These are phyloP conservation scores for Anthopleura xanthogrammica DNA, from an alignment of 92 coral and sea anemone species.

Conservation along the genomic window DNA sequence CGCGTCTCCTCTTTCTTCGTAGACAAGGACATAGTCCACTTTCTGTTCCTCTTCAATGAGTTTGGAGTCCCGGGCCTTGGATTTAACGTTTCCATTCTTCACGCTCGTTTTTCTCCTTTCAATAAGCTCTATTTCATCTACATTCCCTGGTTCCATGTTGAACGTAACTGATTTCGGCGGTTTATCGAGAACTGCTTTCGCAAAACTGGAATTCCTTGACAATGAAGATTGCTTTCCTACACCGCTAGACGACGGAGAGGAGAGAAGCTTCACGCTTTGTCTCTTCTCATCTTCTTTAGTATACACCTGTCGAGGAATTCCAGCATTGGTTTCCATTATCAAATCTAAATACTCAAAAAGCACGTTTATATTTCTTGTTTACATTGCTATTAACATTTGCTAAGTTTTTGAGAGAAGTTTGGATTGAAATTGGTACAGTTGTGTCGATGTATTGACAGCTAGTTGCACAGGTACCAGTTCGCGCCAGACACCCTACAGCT, in stretches of 20 bases:
- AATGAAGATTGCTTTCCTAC: background rate
- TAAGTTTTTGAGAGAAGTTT: background rate
- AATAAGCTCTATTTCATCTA: conserved; percentile 33
- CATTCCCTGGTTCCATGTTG: conserved; percentile 15
- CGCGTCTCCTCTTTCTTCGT: conserved; percentile 50
- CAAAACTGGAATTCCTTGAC: conserved; percentile 15
- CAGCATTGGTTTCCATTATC: background rate
- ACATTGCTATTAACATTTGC: background rate
- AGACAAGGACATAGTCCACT: conserved; percentile 91
- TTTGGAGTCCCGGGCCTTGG: background rate
- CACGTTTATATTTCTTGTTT: background rate
- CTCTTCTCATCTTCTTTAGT: background rate
- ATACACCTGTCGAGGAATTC: background rate
- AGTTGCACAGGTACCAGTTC: background rate
- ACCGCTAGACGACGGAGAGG: background rate
- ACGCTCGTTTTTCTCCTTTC: conserved; percentile 3
- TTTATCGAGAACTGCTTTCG: conserved; percentile 21
- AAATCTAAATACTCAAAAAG: background rate
- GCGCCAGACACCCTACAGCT: background rate
- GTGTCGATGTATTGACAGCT: background rate
- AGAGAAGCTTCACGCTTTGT: background rate
- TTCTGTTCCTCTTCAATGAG: background rate
- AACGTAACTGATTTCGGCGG: conserved; percentile 25
- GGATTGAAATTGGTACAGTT: background rate
- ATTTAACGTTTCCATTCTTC: conserved; percentile 6